Base-by-base conservation (phyloP, 2,113 vertebrate genomes). In the Vireo altiloquus region DNA sequence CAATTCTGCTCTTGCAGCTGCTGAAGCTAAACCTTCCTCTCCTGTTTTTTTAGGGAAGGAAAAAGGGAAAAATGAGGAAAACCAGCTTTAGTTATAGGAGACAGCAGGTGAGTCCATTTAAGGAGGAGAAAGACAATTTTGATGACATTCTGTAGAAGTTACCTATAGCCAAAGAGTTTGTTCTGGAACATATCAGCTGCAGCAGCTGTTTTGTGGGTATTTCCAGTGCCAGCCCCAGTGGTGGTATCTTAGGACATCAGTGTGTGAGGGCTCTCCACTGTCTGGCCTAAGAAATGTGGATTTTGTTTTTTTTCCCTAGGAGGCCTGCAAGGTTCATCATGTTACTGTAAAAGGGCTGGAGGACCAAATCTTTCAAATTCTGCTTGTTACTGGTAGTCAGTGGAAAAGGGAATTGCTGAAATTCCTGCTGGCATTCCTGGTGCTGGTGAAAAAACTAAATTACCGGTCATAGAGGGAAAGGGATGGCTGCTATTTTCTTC, bases 141-240 rank as follows among this genome's bases (percentile, higher is more conserved):
- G 17, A 30, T 94, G 39, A 33, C 27, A 23, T 94, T 95, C 90
- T 85, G 24, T 85, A 0, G 1, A 76, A 82, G 57, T 33, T 89
- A 30, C 46, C 70, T 17, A 10, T 80, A 88, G 42, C 27, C 47
- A 69, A 39, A 80, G 63, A 86, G 82, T 59, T 79, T 66, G 47
- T 82, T 82, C n/a, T 82, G 44, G 44, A 84, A 33, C 0, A 0
- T 47, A 50, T 66, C 70, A 91, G 80, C 86, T 75, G 53, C 60
- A 87, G 63, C 64, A 85, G 87, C 80, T 87, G 84, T 88, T 90
- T 72, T 70, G 42, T 87, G 90, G 66, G 44, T 83, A 93, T 92
- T 90, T 82, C 66, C 82, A 86, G 70, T 44, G 56, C 16, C 13
- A 74, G 42, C 79, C 6, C 2, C 59, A 42, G 78, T 1, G 1